Evolutionary conservation across 2,797 vertebrate species (phyloP).

Genomic region (Eupleurogrammus muticus): DNA sequence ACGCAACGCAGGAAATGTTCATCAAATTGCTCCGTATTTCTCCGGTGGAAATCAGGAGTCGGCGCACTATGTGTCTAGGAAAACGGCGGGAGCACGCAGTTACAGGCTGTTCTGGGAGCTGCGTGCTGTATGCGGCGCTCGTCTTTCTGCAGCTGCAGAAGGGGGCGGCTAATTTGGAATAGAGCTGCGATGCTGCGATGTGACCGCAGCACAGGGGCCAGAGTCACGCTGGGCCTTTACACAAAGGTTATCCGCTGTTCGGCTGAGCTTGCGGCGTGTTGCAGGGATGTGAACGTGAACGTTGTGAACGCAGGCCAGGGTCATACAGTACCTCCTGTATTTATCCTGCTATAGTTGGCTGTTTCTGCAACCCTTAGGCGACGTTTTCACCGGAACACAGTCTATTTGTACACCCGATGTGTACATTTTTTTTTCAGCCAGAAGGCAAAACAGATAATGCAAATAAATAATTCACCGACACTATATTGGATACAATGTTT

Average conservation of each 20-base stretch:
- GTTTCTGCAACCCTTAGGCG: background rate
- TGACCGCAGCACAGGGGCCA: background rate
- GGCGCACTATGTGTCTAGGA: conserved; percentile 26
- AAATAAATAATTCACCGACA: too few species aligned
- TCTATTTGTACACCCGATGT: too few species aligned
- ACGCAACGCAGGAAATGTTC: conserved; percentile 32
- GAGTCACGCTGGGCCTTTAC: background rate
- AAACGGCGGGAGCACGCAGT: conserved; percentile 17
- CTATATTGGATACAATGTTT: too few species aligned
- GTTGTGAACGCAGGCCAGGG: too few species aligned
- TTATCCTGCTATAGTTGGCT: background rate
- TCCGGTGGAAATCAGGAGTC: conserved; percentile 21
- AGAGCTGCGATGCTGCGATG: conserved; percentile 3
- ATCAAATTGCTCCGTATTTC: conserved; percentile 16
- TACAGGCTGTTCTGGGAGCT: conserved; percentile 38
- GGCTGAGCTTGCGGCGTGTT: background rate
- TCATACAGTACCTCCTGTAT: background rate
- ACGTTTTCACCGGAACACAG: background rate
- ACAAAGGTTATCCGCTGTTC: background rate
- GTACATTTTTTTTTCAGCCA: too few species aligned
- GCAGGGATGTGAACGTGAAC: background rate
- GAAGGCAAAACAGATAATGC: too few species aligned
- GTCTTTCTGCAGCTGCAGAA: conserved; percentile 8
- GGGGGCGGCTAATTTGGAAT: conserved; percentile 13
- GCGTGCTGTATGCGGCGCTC: conserved; percentile 23